These are phyloP conservation scores for Plagodis dolabraria DNA, from an alignment of 2,888 invertebrate species.

Conservation along the genomic window DNA sequence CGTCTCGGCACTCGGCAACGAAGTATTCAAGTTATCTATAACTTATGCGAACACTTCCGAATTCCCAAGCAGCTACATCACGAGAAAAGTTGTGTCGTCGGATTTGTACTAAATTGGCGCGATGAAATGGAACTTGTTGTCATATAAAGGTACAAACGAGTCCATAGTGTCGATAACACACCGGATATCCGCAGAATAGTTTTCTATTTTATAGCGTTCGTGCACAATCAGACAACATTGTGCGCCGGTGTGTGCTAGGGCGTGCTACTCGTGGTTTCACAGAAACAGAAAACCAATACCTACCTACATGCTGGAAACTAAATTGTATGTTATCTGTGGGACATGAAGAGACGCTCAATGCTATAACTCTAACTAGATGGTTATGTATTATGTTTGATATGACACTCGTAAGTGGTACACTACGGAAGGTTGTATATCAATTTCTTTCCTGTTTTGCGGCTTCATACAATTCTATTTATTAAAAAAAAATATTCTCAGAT, in stretches of 20 bases:
- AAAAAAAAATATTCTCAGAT: too few relatives aligned
- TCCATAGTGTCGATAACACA: conserved; percentile 3
- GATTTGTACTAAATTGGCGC: neutral
- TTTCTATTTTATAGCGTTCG: conserved; percentile 38
- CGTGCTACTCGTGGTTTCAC: conserved; percentile 4
- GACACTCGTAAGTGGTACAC: neutral
- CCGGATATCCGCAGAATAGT: conserved; percentile 31
- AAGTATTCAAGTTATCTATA: too few relatives aligned
- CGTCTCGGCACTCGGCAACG: too few relatives aligned
- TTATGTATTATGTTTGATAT: neutral
- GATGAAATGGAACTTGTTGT: neutral
- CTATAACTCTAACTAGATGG: neutral
- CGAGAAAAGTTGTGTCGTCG: conserved; percentile 4
- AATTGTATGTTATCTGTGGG: conserved; percentile 8
- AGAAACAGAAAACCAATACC: conserved; percentile 19
- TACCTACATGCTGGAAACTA: conserved; percentile 3
- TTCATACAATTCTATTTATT: too few relatives aligned
- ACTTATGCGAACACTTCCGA: neutral
- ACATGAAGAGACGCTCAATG: neutral
- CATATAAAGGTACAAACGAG: neutral
- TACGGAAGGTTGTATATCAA: too few relatives aligned
- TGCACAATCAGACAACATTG: conserved; percentile 41
- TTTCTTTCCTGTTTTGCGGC: too few relatives aligned
- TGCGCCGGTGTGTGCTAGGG: conserved; percentile 13
- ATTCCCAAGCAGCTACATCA: neutral